Conservation (phyloP, 2,797 vertebrate genomes). For the Parauchenoglanis ngamensis region DNA sequence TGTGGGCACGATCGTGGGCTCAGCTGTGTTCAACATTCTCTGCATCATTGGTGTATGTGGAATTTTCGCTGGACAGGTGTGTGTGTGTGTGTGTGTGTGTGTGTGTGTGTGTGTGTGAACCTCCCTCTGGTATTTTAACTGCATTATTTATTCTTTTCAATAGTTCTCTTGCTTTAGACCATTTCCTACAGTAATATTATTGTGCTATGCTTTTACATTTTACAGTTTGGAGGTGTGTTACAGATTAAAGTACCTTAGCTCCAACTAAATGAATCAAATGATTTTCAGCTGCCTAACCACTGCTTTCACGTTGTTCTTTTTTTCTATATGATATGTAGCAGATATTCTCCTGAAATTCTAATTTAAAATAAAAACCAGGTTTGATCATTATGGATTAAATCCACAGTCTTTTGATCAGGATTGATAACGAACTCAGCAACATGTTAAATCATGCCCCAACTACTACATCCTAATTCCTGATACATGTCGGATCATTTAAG, state of each 20-base stretch:
- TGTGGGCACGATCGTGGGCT: constrained; percentile 86
- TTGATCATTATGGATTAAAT: neutral
- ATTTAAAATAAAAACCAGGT: neutral
- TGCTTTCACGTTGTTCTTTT: neutral
- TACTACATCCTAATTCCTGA: neutral
- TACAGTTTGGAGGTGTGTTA: neutral
- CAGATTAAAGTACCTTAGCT: neutral
- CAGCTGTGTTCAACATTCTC: constrained; percentile 88
- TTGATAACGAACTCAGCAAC: neutral
- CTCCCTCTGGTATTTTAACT: neutral
- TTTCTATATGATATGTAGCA: neutral
- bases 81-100: constrained; percentile 10
- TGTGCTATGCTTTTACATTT: neutral
- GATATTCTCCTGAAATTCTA: neutral
- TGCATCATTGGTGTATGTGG: constrained; percentile 88
- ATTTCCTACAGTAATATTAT: neutral
- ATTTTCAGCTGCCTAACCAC: neutral
- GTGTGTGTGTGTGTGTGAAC: neutral
- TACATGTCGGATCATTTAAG: neutral
- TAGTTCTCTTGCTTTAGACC: neutral
- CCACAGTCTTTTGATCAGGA: neutral
- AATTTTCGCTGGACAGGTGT: constrained; percentile 82
- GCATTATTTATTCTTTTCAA: neutral
- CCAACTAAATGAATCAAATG: neutral
- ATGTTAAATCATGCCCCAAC: neutral